Evolutionary conservation across 2,113 vertebrate species (phyloP).

Genomic region (Oostethus manadensis): DNA sequence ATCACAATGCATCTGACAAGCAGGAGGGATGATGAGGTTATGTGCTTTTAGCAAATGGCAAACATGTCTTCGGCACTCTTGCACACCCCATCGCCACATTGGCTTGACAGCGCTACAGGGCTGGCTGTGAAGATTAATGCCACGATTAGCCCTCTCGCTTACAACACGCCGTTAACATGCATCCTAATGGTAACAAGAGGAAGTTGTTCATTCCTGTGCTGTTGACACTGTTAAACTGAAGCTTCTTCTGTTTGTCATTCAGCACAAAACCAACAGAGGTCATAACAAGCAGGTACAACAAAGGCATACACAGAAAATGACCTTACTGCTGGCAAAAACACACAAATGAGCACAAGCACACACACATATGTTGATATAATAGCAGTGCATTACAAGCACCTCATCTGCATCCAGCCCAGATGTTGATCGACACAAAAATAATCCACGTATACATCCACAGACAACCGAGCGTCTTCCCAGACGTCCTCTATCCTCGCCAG

Average conservation of each 20-base stretch:
- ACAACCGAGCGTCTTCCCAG: slow-evolving; percentile 54
- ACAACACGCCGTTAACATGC: neutral
- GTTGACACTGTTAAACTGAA: neutral
- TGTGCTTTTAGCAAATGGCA: slow-evolving; percentile 50
- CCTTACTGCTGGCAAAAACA: slow-evolving; percentile 22
- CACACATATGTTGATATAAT: slow-evolving; percentile 27
- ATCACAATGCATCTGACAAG: slow-evolving; percentile 37
- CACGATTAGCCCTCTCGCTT: slow-evolving; percentile 17
- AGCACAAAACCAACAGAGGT: too few relatives aligned
- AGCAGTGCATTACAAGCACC: slow-evolving; percentile 48
- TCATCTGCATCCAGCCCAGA: slow-evolving; percentile 58
- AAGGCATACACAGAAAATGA: slow-evolving; percentile 30
- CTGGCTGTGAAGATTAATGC: slow-evolving; percentile 36
- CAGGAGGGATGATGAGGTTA: slow-evolving; percentile 44
- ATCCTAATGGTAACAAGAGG: neutral
- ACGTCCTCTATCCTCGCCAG: slow-evolving; percentile 60
- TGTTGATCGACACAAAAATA: slow-evolving; percentile 25
- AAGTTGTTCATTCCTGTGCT: slow-evolving; percentile 6
- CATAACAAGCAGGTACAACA: too few relatives aligned
- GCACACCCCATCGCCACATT: slow-evolving; percentile 41
- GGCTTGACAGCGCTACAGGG: slow-evolving; percentile 23
- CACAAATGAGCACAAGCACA: slow-evolving; percentile 31
- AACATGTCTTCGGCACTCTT: slow-evolving; percentile 40
- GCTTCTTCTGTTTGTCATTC: too few relatives aligned
- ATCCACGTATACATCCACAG: slow-evolving; percentile 56